A percentile compares a stretch with the other conserved stretches of the same genome.
phyloP scores from a whole-genome alignment of 2,888 invertebrate species.

The Machimus atricapillus region DNA sequence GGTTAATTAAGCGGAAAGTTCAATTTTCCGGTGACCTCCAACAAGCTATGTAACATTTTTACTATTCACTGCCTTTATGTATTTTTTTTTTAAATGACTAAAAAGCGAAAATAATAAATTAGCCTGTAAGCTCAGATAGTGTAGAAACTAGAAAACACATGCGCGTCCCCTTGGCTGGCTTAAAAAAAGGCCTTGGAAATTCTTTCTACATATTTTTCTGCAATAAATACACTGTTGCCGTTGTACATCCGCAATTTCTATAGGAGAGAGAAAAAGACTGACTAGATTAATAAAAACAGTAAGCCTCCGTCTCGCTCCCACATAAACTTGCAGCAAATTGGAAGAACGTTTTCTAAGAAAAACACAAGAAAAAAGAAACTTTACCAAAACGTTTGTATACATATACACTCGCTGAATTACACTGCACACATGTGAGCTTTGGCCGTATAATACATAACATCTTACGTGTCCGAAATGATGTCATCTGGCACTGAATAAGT shows the following conservation, averaged over 20 bases:
- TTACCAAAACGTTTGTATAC: not conserved
- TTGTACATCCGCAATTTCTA: slow-evolving; percentile 63
- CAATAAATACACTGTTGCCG: slow-evolving; percentile 47
- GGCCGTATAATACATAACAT: slow-evolving; percentile 8
- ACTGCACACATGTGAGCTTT: not conserved
- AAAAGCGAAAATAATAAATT: not conserved
- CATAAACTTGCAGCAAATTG: slow-evolving; percentile 60
- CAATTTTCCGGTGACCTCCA: not conserved
- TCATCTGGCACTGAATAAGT: slow-evolving; percentile 25
- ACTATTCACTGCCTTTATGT: slow-evolving; percentile 1
- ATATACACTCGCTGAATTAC: slow-evolving; percentile 13
- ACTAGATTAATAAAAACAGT: slow-evolving; percentile 56
- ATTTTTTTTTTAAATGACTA: not conserved
- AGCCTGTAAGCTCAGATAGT: not conserved
- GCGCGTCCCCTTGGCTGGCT: slow-evolving; percentile 3
- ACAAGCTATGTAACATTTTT: slow-evolving; percentile 26
- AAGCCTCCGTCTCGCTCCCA: slow-evolving; percentile 64
- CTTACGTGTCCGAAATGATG: slow-evolving; percentile 40
- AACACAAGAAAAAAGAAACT: slow-evolving; percentile 1
- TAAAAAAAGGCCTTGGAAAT: slow-evolving; percentile 31
- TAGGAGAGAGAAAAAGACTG: slow-evolving; percentile 65
- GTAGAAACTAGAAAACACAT: not conserved
- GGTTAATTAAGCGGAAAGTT: not conserved
- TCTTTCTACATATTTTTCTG: not conserved
- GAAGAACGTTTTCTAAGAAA: not conserved